A percentile compares a stretch with the other conserved stretches of the same genome.
These are phyloP conservation scores for Lasioglossum leucozonium DNA, from an alignment of 2,888 invertebrate genomes.

Conservation along the genomic window DNA sequence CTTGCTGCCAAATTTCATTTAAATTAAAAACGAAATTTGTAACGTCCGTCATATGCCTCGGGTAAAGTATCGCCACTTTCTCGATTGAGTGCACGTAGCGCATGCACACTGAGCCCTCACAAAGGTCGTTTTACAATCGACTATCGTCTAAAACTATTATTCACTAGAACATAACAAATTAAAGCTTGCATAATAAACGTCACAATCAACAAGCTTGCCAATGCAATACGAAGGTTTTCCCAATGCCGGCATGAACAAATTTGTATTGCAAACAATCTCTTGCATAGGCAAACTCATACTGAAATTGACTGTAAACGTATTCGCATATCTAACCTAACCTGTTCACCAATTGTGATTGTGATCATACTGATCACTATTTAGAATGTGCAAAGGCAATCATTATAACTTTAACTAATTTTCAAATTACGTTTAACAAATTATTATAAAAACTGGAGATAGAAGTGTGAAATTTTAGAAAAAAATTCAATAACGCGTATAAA, in stretches of 20 bases:
- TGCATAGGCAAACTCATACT: constrained; percentile 45
- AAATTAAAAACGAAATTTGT: constrained; percentile 49
- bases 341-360: constrained; percentile 36
- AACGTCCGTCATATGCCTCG: constrained; percentile 71
- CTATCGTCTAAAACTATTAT: constrained; percentile 49
- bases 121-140: constrained; percentile 54
- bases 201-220: not conserved
- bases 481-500: not conserved
- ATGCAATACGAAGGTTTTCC: constrained; percentile 4
- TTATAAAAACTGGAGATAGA: not conserved
- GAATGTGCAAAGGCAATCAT: not conserved
- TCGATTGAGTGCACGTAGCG: constrained; percentile 55
- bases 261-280: constrained; percentile 33
- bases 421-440: not conserved
- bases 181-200: constrained; percentile 14
- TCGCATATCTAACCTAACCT: constrained; percentile 46
- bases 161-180: not conserved
- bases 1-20: constrained; percentile 53
- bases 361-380: constrained; percentile 34
- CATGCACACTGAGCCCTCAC: constrained; percentile 58
- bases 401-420: not conserved
- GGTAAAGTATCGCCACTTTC: constrained; percentile 54
- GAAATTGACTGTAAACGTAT: constrained; percentile 49
- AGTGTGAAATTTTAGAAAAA: not conserved
- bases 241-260: constrained; percentile 18